A percentile compares a stretch with the other conserved stretches of the same genome.
Evolutionary conservation across 2,888 invertebrate species (phyloP).

Genomic region (Hoplodrina ambigua): DNA sequence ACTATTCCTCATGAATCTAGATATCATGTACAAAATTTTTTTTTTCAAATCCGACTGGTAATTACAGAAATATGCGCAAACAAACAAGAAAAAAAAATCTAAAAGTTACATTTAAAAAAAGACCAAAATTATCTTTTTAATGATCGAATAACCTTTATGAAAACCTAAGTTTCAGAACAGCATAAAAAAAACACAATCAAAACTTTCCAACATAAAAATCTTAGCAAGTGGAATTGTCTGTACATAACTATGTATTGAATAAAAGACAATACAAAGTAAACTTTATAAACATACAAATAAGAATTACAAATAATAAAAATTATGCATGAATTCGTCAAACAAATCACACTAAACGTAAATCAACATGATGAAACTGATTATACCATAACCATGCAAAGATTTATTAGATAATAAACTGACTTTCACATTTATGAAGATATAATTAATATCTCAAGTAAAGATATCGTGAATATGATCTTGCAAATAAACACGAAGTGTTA

Average conservation of each 20-base stretch:
- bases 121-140: not conserved
- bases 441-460: slow-evolving; percentile 34
- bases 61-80: no score
- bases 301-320: not conserved
- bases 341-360: not conserved
- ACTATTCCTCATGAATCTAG: no score
- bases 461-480: slow-evolving; percentile 25
- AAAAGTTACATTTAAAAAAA: no score
- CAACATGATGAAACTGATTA: not conserved
- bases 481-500: slow-evolving; percentile 33
- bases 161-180: no score
- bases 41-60: no score
- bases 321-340: not conserved
- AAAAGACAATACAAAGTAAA: not conserved
- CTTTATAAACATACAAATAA: not conserved
- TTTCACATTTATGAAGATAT: slow-evolving; percentile 38
- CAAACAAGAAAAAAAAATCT: no score
- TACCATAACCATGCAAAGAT: slow-evolving; percentile 1
- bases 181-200: not conserved
- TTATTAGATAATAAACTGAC: slow-evolving; percentile 25
- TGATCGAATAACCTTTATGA: no score
- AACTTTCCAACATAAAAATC: not conserved
- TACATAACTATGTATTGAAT: not conserved
- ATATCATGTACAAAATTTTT: no score
- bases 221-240: not conserved